A percentile compares a stretch with the other conserved stretches of the same genome.
phyloP scores from a whole-genome alignment of 2,113 vertebrate species.

The Callaeas wilsoni region DNA sequence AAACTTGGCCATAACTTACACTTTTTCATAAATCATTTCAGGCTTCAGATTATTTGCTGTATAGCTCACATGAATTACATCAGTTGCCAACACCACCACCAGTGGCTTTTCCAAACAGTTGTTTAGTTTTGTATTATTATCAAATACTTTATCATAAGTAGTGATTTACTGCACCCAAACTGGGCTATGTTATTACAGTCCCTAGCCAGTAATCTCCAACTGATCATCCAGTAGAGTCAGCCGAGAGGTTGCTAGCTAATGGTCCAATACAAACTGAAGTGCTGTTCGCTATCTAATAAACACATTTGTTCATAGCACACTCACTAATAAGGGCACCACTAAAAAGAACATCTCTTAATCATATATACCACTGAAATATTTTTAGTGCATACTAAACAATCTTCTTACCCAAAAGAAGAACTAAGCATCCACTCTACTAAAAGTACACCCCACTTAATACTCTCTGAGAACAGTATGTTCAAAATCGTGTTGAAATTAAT shows the following conservation, averaged over 20 bases:
- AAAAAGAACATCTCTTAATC: conserved; percentile 37
- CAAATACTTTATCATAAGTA: conserved; percentile 3
- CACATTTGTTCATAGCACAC: conserved; percentile 4
- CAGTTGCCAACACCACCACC: background rate
- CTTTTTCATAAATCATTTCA: background rate
- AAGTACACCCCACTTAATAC: background rate
- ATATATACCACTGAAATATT: background rate
- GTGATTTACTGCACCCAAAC: background rate
- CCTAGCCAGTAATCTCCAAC: background rate
- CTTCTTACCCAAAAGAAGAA: background rate
- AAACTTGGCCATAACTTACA: background rate
- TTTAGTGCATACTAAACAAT: conserved; percentile 14
- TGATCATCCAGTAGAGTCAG: background rate
- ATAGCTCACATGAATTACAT: background rate
- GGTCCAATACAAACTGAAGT: background rate
- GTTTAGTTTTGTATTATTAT: background rate
- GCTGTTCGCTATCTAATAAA: background rate
- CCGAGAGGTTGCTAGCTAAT: background rate
- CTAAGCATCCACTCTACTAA: background rate
- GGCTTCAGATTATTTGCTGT: background rate
- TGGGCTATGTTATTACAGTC: background rate
- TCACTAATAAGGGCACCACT: background rate
- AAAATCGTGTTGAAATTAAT: conserved; percentile 17
- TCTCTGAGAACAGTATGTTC: background rate
- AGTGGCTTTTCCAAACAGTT: background rate